phyloP scores from a whole-genome alignment of 2,888 invertebrate genomes.

The Lasioglossum malachurum region DNA sequence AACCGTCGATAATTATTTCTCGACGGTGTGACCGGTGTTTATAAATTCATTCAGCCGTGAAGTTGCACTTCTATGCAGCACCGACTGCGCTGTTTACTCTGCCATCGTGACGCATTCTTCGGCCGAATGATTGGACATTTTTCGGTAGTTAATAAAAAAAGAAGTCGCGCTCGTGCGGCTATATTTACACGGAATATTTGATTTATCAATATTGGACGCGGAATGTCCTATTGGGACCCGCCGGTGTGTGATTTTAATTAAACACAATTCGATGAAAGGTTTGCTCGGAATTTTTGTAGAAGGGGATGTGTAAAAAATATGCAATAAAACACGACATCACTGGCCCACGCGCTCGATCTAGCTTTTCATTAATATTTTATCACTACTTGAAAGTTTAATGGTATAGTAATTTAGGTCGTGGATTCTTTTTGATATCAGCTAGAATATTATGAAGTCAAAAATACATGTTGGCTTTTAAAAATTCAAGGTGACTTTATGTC shows the following conservation, averaged over 20 bases:
- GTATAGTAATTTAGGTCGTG: too few species aligned
- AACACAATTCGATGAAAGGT: neutral
- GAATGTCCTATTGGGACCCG: neutral
- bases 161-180: neutral
- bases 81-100: neutral
- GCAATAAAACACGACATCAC: neutral
- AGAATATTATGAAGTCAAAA: too few species aligned
- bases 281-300: neutral
- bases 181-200: neutral
- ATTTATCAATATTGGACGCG: neutral
- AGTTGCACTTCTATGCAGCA: neutral
- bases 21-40: slow-evolving; percentile 1
- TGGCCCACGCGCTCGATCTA: too few species aligned
- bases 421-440: too few species aligned
- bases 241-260: neutral
- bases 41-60: neutral
- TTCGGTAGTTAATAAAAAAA: neutral
- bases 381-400: too few species aligned
- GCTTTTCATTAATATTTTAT: too few species aligned
- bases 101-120: neutral
- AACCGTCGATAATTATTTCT: slow-evolving; percentile 4
- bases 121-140: neutral
- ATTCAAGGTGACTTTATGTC: too few species aligned
- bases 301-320: neutral
- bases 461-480: too few species aligned